Percentiles rank a stretch among this genome's conserved stretches.
phyloP scores from a whole-genome alignment of 2,888 invertebrate species.

The Schrankia costaestrigalis region DNA sequence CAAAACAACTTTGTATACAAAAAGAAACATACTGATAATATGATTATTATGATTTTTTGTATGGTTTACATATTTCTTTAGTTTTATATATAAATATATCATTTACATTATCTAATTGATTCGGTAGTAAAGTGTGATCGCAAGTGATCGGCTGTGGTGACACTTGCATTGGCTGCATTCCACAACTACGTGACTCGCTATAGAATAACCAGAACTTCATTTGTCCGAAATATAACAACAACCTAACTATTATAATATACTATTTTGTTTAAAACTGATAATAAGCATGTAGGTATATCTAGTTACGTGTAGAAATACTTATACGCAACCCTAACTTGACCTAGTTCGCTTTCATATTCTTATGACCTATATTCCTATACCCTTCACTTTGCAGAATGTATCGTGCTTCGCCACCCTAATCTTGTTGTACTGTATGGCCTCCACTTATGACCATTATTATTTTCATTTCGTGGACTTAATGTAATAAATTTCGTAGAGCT shows the following conservation, averaged over 20 bases:
- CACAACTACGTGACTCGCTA: conserved; percentile 63
- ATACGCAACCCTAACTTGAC: conserved; percentile 58
- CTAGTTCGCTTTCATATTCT: conserved; percentile 56
- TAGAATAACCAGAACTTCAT: conserved; percentile 64
- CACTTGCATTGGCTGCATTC: conserved; percentile 65
- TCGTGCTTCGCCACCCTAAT: conserved; percentile 50
- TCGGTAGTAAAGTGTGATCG: conserved; percentile 43
- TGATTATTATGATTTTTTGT: conserved; percentile 42
- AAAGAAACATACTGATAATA: conserved; percentile 47
- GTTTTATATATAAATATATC: conserved; percentile 34
- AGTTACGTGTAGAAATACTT: conserved; percentile 49
- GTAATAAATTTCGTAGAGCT: conserved; percentile 18
- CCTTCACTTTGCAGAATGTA: conserved; percentile 47
- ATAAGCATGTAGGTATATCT: conserved; percentile 17
- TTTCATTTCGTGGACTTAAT: conserved; percentile 22
- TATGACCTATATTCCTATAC: conserved; percentile 63
- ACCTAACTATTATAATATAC: too few species aligned
- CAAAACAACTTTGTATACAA: conserved; percentile 43
- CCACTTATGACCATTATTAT: conserved; percentile 34
- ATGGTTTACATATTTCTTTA: conserved; percentile 24
- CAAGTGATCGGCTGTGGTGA: conserved; percentile 58
- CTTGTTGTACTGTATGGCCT: conserved; percentile 48
- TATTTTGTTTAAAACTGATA: conserved; percentile 12
- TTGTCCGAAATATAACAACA: conserved; percentile 64
- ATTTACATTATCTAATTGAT: conserved; percentile 39